Evolutionary conservation across 2,113 vertebrate species (phyloP).

Genomic region (Mobula hypostoma): DNA sequence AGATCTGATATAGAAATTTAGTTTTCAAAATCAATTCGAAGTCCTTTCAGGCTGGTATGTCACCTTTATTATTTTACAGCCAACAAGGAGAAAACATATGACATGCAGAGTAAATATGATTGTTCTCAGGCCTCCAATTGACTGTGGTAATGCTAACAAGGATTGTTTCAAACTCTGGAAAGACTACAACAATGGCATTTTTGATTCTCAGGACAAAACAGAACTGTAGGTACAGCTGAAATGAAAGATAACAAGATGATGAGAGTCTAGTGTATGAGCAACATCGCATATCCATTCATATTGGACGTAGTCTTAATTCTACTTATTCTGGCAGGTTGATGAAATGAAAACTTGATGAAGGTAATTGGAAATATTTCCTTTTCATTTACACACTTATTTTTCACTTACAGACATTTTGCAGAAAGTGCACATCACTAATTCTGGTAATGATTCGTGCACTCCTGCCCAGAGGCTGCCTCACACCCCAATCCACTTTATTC

Average conservation of each 20-base stretch:
- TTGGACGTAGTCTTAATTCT: neutral
- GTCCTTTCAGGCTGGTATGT: neutral
- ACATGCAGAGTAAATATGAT: neutral
- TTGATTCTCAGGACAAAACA: neutral
- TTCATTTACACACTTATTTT: neutral
- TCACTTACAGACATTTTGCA: neutral
- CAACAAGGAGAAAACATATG: neutral
- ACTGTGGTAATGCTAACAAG: neutral
- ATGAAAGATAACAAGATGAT: neutral
- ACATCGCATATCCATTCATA: neutral
- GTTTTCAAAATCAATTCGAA: neutral
- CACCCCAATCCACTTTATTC: neutral
- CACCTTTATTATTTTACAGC: neutral
- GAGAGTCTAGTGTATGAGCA: neutral
- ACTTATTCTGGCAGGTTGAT: neutral
- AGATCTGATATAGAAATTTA: neutral
- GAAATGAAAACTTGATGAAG: neutral
- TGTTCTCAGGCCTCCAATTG: neutral
- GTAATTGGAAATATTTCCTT: slow-evolving; percentile 7
- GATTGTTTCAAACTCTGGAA: neutral
- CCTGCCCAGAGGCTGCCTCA: neutral
- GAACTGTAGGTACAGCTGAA: neutral
- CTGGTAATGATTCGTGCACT: neutral
- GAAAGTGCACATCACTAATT: neutral
- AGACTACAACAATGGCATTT: neutral